Conservation (phyloP, 2,797 vertebrate species). For the Halcyon chelicuti region DNA sequence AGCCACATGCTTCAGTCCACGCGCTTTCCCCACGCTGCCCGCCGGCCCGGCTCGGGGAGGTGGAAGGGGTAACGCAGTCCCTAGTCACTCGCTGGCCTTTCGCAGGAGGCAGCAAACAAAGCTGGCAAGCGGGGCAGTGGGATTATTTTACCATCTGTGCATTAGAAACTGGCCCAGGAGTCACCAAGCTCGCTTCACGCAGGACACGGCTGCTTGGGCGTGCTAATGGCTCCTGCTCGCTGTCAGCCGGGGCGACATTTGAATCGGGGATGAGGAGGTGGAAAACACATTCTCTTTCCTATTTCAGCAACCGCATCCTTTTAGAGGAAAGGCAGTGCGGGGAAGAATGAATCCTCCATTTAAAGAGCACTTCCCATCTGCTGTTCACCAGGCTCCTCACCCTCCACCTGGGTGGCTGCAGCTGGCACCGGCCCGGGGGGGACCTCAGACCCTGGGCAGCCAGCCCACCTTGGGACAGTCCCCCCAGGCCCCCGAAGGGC, state of each 20-base stretch:
- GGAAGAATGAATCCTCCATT: neutral
- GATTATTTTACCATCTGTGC: conserved; percentile 70
- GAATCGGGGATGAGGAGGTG: neutral
- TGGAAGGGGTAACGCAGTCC: conserved; percentile 49
- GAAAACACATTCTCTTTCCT: conserved; percentile 2
- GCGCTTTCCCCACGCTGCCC: conserved; percentile 1
- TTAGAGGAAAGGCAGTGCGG: neutral
- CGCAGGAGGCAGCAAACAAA: conserved; percentile 46
- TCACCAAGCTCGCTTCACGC: conserved; percentile 10
- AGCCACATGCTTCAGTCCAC: conserved; percentile 60
- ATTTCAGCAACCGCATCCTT: neutral
- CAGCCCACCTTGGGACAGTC: rapidly evolving
- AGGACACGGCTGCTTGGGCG: conserved; percentile 36
- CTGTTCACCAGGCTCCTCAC: neutral
- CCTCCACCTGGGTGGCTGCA: neutral
- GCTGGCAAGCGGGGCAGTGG: conserved; percentile 64
- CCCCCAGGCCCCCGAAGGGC: neutral
- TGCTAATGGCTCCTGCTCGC: neutral
- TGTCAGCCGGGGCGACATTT: conserved; percentile 19
- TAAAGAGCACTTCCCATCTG: neutral
- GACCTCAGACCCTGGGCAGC: neutral
- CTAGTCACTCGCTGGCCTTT: conserved; percentile 51
- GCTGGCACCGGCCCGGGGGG: rapidly evolving
- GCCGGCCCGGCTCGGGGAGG: neutral
- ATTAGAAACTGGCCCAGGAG: conserved; percentile 56